phyloP scores from a whole-genome alignment of 2,888 invertebrate genomes.

The Zygaena filipendulae region DNA sequence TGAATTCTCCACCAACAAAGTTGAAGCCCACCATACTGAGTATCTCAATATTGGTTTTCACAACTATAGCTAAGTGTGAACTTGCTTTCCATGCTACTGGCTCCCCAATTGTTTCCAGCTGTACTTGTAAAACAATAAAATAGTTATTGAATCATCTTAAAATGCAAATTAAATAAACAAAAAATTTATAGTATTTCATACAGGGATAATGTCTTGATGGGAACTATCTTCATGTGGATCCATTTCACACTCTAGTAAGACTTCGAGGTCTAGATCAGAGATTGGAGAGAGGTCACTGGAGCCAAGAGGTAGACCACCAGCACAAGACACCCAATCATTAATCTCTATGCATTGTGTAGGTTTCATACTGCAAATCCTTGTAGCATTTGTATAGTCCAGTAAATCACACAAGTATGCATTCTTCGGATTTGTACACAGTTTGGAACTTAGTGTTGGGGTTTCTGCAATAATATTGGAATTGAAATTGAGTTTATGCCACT shows the following conservation, averaged over 20 bases:
- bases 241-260: constrained; percentile 59
- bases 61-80: constrained; percentile 77
- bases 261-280: constrained; percentile 46
- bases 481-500: too few species aligned
- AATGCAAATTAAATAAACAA: background rate
- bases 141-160: background rate
- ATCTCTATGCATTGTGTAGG: constrained; percentile 55
- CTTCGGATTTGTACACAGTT: constrained; percentile 63
- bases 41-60: constrained; percentile 81
- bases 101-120: constrained; percentile 84
- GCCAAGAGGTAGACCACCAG: constrained; percentile 47
- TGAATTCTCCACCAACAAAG: constrained; percentile 76
- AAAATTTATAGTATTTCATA: too few species aligned
- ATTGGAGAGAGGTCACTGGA: constrained; percentile 35
- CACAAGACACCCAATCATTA: constrained; percentile 54
- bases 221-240: constrained; percentile 41
- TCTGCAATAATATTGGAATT: constrained; percentile 50
- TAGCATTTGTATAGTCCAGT: constrained; percentile 53
- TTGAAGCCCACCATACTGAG: constrained; percentile 78
- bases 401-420: constrained; percentile 73
- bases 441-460: constrained; percentile 63
- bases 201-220: constrained; percentile 35
- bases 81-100: constrained; percentile 84
- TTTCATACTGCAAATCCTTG: constrained; percentile 59
- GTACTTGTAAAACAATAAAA: constrained; percentile 17